Conservation (phyloP, 2,888 invertebrate species). For the Desoria tigrina region DNA sequence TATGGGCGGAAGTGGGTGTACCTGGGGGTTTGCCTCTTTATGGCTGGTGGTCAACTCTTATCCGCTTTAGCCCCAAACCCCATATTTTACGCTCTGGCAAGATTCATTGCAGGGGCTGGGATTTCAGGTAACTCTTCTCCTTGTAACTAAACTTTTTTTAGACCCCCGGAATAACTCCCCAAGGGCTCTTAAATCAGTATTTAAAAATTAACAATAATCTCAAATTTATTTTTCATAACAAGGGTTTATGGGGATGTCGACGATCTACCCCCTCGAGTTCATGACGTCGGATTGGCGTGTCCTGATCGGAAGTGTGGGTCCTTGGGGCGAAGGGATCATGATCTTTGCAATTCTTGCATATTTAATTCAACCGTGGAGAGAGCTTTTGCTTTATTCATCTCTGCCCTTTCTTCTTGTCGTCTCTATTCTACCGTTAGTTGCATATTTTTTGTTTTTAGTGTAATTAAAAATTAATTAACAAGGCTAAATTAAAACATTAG, state of each 20-base stretch:
- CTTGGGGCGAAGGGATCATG: constrained; percentile 47
- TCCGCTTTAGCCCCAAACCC: constrained; percentile 33
- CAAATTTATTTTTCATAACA: too few relatives aligned
- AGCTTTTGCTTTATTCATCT: constrained; percentile 32
- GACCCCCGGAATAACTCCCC: too few relatives aligned
- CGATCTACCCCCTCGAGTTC: constrained; percentile 49
- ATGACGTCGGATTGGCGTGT: constrained; percentile 43
- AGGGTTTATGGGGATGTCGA: constrained; percentile 47
- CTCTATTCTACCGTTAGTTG: constrained; percentile 29
- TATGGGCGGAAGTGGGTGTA: constrained; percentile 42
- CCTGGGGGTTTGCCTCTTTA: constrained; percentile 36
- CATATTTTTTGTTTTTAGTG: background rate
- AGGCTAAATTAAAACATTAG: too few relatives aligned
- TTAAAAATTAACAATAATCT: too few relatives aligned
- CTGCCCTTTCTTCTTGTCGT: constrained; percentile 39
- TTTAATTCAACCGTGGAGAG: constrained; percentile 37
- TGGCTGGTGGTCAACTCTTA: constrained; percentile 34
- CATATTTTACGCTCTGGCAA: constrained; percentile 33
- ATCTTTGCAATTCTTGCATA: constrained; percentile 37
- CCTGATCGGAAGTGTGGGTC: constrained; percentile 43
- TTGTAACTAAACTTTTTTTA: too few relatives aligned
- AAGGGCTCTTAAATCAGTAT: too few relatives aligned
- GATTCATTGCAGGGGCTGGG: constrained; percentile 44
- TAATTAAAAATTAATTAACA: background rate
- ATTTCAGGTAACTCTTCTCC: constrained; percentile 35